Conservation (phyloP, 2,113 vertebrate genomes). For the Burhinus bistriatus region DNA sequence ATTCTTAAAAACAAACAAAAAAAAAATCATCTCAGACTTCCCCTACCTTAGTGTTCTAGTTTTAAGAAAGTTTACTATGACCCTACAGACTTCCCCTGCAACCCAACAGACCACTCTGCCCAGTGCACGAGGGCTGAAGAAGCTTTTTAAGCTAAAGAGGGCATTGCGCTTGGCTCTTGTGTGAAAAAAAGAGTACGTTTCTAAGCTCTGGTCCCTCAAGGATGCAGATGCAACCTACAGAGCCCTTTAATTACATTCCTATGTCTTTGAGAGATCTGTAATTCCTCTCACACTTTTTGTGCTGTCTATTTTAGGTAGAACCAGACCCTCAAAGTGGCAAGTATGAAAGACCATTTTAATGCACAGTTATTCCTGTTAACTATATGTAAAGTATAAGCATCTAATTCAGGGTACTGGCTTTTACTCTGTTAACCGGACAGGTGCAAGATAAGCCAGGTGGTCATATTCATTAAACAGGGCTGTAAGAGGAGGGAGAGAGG, state of each 20-base stretch:
- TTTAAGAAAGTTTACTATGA: background rate
- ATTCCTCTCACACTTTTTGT: background rate
- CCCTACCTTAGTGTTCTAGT: background rate
- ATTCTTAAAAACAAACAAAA: background rate
- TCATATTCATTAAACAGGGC: background rate
- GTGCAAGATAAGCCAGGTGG: background rate
- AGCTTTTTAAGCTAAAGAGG: background rate
- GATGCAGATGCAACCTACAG: background rate
- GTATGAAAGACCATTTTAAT: background rate
- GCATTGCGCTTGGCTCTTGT: background rate
- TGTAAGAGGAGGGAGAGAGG: background rate
- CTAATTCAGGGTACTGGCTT: background rate
- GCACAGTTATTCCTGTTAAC: background rate
- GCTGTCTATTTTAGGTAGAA: background rate
- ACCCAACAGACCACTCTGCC: background rate
- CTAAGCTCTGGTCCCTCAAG: background rate
- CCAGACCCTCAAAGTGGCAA: background rate
- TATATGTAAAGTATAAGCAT: background rate
- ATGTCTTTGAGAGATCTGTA: background rate
- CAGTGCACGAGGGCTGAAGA: background rate
- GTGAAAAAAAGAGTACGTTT: background rate
- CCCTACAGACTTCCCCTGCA: background rate
- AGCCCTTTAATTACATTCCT: background rate
- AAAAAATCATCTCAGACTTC: background rate
- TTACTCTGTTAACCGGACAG: background rate